phyloP scores from a whole-genome alignment of 2,113 vertebrate species.

The Emberiza fucata region DNA sequence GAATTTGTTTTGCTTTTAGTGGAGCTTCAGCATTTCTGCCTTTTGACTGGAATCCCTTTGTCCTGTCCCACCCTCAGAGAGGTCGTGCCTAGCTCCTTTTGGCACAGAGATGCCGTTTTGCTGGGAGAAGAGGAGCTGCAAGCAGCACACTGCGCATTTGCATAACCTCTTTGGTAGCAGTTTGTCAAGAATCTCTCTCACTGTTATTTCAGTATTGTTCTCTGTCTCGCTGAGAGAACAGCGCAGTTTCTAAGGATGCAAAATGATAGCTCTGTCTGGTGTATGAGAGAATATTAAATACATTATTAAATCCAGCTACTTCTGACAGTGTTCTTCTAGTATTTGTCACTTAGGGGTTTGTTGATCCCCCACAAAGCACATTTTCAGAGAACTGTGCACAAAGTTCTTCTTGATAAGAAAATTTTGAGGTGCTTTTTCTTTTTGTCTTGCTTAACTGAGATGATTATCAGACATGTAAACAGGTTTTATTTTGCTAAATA shows the following conservation, averaged over 20 bases:
- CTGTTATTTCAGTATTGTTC: neutral
- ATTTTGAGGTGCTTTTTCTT: neutral
- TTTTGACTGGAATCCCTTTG: neutral
- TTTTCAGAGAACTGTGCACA: neutral
- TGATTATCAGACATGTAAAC: neutral
- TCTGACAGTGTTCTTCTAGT: neutral
- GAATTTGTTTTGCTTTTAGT: neutral
- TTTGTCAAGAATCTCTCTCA: neutral
- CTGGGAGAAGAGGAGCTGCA: neutral
- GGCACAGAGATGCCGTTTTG: neutral
- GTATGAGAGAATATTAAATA: neutral
- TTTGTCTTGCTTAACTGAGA: neutral
- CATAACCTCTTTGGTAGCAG: neutral
- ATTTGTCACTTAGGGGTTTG: neutral
- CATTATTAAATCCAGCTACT: neutral
- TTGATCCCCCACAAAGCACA: neutral
- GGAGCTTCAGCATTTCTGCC: neutral
- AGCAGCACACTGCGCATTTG: neutral
- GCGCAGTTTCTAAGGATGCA: neutral
- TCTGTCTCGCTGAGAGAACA: neutral
- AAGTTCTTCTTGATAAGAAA: neutral
- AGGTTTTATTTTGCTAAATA: neutral
- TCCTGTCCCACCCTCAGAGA: neutral
- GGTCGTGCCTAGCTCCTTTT: neutral
- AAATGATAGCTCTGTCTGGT: neutral